Conservation (phyloP, 2,113 vertebrate genomes). For the Columbina picui region DNA sequence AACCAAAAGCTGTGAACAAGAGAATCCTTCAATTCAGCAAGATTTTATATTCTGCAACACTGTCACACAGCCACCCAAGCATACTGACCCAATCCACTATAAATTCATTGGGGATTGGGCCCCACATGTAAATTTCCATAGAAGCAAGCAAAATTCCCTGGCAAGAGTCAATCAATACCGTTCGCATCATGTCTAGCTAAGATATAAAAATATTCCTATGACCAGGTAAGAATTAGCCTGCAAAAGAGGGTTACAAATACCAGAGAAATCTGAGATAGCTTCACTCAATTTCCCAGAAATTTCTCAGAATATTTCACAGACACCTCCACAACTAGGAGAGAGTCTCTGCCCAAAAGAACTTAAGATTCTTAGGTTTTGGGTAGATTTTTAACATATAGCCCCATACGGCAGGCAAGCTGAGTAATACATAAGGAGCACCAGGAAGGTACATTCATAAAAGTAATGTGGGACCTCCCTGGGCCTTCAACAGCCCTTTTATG, state of each 20-base stretch:
- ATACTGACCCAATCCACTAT: not conserved
- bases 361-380: not conserved
- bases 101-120: not conserved
- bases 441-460: not conserved
- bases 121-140: not conserved
- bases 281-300: not conserved
- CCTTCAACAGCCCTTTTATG: not conserved
- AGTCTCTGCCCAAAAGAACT: not conserved
- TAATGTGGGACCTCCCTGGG: not conserved
- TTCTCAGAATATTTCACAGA: not conserved
- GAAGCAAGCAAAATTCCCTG: not conserved
- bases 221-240: not conserved
- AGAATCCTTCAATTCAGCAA: not conserved
- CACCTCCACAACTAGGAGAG: not conserved
- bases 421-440: not conserved
- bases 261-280: not conserved
- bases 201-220: not conserved
- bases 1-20: constrained; percentile 43
- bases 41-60: not conserved
- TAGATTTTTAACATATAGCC: not conserved
- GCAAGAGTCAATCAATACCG: not conserved
- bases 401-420: rapidly evolving
- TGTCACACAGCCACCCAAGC: not conserved
- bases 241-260: not conserved
- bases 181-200: not conserved